Evolutionary conservation across 2,797 vertebrate species (phyloP).

Genomic region (Threskiornis aethiopicus): DNA sequence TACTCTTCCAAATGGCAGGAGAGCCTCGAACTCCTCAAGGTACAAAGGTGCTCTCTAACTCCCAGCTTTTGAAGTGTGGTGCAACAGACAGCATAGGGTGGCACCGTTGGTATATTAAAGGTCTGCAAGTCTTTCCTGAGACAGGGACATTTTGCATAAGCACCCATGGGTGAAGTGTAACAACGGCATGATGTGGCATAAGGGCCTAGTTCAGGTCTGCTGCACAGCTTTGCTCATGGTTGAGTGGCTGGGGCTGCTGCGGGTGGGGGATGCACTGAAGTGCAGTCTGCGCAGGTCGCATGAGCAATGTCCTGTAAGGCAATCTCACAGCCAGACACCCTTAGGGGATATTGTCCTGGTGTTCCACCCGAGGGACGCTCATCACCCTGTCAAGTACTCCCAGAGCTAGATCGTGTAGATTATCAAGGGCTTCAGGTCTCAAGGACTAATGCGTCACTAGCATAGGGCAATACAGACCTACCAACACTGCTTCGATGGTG

Average conservation of each 20-base stretch:
- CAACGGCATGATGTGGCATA: background rate
- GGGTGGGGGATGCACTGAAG: background rate
- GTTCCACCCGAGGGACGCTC: background rate
- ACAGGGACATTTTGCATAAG: background rate
- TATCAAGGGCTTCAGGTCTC: background rate
- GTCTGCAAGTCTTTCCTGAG: background rate
- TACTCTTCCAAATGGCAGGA: background rate
- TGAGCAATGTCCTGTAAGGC: background rate
- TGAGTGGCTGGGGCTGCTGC: background rate
- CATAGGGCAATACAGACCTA: background rate
- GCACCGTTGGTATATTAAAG: background rate
- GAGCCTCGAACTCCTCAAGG: background rate
- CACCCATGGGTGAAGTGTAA: background rate
- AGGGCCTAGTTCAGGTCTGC: background rate
- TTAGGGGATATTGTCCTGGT: background rate
- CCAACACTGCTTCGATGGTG: background rate
- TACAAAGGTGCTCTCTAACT: background rate
- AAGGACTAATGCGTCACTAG: background rate
- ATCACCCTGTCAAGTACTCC: background rate
- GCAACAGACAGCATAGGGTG: background rate
- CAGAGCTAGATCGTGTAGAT: background rate
- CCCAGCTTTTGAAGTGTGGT: background rate
- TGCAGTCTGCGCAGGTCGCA: background rate
- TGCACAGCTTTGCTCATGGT: background rate
- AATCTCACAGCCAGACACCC: background rate